A percentile compares a stretch with the other conserved stretches of the same genome.
phyloP scores from a whole-genome alignment of 2,113 vertebrate species.

The Tursiops truncatus region DNA sequence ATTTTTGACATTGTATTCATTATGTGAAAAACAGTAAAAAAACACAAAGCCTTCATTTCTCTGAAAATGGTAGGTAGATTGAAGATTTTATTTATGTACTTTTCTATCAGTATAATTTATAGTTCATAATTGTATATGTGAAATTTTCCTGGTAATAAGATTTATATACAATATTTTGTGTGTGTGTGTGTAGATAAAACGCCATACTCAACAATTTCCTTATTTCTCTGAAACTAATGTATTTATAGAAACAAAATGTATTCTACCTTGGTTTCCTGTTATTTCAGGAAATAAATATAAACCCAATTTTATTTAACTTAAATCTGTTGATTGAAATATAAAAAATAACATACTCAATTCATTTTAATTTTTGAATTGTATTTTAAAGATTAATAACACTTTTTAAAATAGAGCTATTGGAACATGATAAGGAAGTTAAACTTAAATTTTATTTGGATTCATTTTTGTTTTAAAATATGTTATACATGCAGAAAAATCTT shows the following conservation, averaged over 20 bases:
- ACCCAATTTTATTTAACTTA: background rate
- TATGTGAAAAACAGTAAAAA: background rate
- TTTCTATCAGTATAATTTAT: background rate
- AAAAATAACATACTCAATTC: background rate
- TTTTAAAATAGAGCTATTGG: background rate
- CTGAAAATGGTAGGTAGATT: background rate
- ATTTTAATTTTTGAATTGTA: background rate
- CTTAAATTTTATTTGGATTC: background rate
- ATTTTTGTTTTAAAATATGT: background rate
- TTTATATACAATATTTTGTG: background rate
- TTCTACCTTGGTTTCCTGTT: background rate
- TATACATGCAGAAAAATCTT: background rate
- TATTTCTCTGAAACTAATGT: background rate
- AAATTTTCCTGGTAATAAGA: background rate
- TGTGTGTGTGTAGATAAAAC: background rate
- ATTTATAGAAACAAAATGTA: background rate
- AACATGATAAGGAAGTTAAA: background rate
- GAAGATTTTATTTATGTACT: background rate
- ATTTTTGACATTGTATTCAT: background rate
- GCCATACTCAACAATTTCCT: background rate
- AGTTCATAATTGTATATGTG: background rate
- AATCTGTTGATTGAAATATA: background rate
- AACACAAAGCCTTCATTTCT: background rate
- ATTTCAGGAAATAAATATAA: conserved; percentile 23
- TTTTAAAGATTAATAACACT: background rate